Evolutionary conservation across 2,113 vertebrate genomes (phyloP).

Genomic region (Salminus brasiliensis): DNA sequence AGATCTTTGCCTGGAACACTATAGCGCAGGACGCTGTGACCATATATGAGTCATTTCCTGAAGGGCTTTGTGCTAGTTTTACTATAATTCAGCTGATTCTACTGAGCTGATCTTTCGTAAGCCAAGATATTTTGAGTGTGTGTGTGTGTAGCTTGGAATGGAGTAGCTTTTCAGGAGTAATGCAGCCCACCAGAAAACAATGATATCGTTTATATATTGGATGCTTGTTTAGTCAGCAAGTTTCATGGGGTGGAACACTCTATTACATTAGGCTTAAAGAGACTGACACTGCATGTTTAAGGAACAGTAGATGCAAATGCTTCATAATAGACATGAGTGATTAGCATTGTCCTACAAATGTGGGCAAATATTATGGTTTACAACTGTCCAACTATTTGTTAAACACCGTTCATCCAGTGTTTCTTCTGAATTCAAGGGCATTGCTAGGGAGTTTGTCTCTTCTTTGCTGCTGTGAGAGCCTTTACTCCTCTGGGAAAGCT

Average conservation of each 20-base stretch:
- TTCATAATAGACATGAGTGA: not conserved
- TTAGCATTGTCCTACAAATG: no score
- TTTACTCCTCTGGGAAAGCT: no score
- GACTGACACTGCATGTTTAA: not conserved
- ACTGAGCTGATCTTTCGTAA: not conserved
- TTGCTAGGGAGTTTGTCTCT: no score
- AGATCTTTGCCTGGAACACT: slow-evolving; percentile 15
- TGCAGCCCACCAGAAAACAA: not conserved
- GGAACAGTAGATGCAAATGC: not conserved
- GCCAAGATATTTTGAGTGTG: not conserved
- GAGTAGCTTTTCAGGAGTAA: no score
- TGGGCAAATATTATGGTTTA: no score
- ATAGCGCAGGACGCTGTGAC: not conserved
- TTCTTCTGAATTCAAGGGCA: no score
- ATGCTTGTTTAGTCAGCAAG: slow-evolving; percentile 1
- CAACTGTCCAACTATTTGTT: no score
- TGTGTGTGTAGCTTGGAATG: not conserved
- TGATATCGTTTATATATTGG: not conserved
- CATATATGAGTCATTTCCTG: not conserved
- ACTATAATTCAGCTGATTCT: not conserved
- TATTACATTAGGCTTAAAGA: not conserved
- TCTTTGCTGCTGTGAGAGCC: no score
- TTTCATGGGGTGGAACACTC: slow-evolving; percentile 2
- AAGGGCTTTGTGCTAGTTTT: not conserved
- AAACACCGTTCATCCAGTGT: no score